Evolutionary conservation across 1,140 invertebrate genomes (phyloP).

Genomic region (Scaptomyza graminum): DNA sequence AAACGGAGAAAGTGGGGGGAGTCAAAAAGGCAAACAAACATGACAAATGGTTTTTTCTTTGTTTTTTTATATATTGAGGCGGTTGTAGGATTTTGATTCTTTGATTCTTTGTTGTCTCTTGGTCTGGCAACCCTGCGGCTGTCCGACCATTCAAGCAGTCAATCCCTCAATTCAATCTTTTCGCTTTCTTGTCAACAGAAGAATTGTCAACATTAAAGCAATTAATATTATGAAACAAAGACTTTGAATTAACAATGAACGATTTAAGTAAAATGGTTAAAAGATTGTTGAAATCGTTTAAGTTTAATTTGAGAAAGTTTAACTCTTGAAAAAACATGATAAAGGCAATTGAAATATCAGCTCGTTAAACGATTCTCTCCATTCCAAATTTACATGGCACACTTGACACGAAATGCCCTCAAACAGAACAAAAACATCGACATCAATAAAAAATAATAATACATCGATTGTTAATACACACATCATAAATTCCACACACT

Average conservation of each 20-base stretch:
- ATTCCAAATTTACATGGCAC: constrained; percentile 65
- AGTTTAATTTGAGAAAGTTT: too few species aligned
- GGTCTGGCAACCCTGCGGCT: background rate
- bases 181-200: constrained; percentile 9
- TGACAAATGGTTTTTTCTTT: constrained; percentile 56
- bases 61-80: constrained; percentile 32
- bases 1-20: background rate
- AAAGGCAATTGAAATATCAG: too few species aligned
- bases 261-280: too few species aligned
- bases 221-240: too few species aligned
- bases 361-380: too few species aligned
- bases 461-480: constrained; percentile 74
- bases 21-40: constrained; percentile 57
- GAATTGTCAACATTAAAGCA: too few species aligned
- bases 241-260: too few species aligned
- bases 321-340: too few species aligned
- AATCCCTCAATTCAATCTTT: constrained; percentile 13
- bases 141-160: background rate
- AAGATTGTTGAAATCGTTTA: too few species aligned
- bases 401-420: constrained; percentile 43
- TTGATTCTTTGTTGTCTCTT: background rate
- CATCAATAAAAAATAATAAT: constrained; percentile 41
- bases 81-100: constrained; percentile 18
- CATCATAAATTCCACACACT: constrained; percentile 68
- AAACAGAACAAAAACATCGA: background rate